Percentiles rank a stretch among this genome's conserved stretches.
Evolutionary conservation across 2,888 invertebrate genomes (phyloP).

Genomic region (Blomia tropicalis): DNA sequence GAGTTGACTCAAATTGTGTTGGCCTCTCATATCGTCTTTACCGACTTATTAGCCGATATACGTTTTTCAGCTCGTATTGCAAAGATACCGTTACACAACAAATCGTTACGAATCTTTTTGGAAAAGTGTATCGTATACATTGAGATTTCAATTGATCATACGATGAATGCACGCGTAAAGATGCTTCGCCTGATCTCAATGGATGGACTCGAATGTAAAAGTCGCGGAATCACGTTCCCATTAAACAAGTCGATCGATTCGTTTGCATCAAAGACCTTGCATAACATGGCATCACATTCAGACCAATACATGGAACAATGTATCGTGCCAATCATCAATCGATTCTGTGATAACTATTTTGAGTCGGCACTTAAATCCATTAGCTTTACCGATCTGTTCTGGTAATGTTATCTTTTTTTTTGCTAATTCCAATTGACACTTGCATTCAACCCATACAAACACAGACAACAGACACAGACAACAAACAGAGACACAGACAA

Average conservation of each 20-base stretch:
- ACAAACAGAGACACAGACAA: too few relatives aligned
- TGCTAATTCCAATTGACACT: too few relatives aligned
- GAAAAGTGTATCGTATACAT: constrained; percentile 17
- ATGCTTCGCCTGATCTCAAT: background rate
- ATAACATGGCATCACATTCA: background rate
- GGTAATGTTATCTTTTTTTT: too few relatives aligned
- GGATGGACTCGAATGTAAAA: constrained; percentile 19
- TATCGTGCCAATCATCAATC: constrained; percentile 13
- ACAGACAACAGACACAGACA: too few relatives aligned
- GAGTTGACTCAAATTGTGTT: constrained; percentile 1
- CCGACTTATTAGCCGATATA: constrained; percentile 13
- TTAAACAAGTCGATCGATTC: constrained; percentile 17
- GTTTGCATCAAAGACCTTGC: constrained; percentile 1
- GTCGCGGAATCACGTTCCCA: constrained; percentile 15
- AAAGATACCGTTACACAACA: background rate
- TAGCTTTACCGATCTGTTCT: constrained; percentile 17
- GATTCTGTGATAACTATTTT: constrained; percentile 18
- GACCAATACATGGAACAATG: constrained; percentile 6
- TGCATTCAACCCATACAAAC: too few relatives aligned
- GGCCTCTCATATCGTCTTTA: constrained; percentile 9
- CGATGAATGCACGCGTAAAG: background rate
- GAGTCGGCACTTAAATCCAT: constrained; percentile 4
- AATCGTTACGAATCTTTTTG: constrained; percentile 9
- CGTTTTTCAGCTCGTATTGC: constrained; percentile 14
- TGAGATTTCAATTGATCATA: constrained; percentile 14